Base-by-base conservation (phyloP, 2,888 invertebrate genomes). In the Anticlea derivata region DNA sequence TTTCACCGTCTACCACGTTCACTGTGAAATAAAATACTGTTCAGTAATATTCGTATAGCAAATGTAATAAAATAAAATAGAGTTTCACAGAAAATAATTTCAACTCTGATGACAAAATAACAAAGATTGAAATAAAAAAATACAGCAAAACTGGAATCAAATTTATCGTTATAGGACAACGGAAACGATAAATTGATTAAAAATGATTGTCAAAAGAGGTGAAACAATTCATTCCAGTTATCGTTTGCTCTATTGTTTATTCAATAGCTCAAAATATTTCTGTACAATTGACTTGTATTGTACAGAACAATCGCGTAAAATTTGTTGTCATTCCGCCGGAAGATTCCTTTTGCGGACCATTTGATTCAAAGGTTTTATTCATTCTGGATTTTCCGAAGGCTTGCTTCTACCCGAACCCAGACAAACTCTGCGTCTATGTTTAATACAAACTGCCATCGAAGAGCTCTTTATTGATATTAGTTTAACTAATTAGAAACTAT, bases 1-100 rank as follows among this genome's bases (percentile, higher is more conserved):
- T 92, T 80, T 97, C 97, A 1, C 97, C 97, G 71, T 97, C 96
- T 39, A 97, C 96, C 49, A 96, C 96, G 80, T 96, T 96, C 57
- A 97, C 97, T 97, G 92, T 8, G 91, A 92, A 63, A 65, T 69
- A 73, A 65, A 30, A 33, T 17, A 24, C n/a, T 11, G 29, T 50
- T 55, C 10, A 38, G 41, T n/a, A 27, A 8, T 34, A 17, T 29
- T 24, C 10, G 1, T 24, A 6, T 17, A 22, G 17, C 23, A 33
- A 47, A 43, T 29, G 8, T 24, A 48, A 39, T 26, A 39, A 24
- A 34, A 44, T 24, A 35, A 44, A 31, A 29, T 24, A 27, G 22
- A 38, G 27, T 29, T 50, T 12, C 11, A 27, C 24, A 10, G 7
- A 20, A 39, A 45, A 12, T n/a, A 29, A 29, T 29, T 35, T 31